A percentile compares a stretch with the other conserved stretches of the same genome.
These are phyloP conservation scores for Drosophila biarmipes DNA, from an alignment of 1,140 invertebrate genomes.

Conservation along the genomic window DNA sequence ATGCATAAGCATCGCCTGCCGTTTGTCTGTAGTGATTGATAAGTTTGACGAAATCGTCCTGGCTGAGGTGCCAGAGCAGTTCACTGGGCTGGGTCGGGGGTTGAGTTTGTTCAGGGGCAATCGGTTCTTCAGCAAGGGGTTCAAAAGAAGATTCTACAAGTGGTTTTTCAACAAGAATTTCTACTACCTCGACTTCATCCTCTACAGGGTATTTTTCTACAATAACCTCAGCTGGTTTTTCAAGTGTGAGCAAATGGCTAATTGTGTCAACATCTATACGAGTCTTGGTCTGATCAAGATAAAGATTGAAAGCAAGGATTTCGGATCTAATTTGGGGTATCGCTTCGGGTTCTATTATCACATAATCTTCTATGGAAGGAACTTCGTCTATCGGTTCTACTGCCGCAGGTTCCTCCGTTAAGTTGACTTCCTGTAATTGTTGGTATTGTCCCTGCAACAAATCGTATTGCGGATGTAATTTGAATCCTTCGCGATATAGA, in stretches of 20 bases:
- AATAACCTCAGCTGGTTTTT: slow-evolving; percentile 28
- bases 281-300: slow-evolving; percentile 52
- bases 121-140: neutral
- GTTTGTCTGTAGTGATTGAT: slow-evolving; percentile 52
- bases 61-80: slow-evolving; percentile 63
- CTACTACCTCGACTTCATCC: slow-evolving; percentile 7
- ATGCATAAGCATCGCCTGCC: slow-evolving; percentile 42
- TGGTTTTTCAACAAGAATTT: slow-evolving; percentile 7
- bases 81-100: slow-evolving; percentile 25
- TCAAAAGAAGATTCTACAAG: slow-evolving; percentile 16
- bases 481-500: slow-evolving; percentile 24
- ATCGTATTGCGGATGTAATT: slow-evolving; percentile 29
- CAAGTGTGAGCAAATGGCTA: slow-evolving; percentile 34
- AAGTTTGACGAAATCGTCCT: slow-evolving; percentile 59
- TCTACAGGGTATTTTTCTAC: slow-evolving; percentile 6
- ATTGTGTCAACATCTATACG: slow-evolving; percentile 42
- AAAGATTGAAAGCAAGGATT: slow-evolving; percentile 63
- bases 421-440: slow-evolving; percentile 25
- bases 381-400: slow-evolving; percentile 18
- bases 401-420: neutral
- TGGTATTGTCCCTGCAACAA: slow-evolving; percentile 35
- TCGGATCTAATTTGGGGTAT: slow-evolving; percentile 65
- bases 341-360: slow-evolving; percentile 78
- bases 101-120: neutral
- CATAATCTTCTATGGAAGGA: slow-evolving; percentile 62